A percentile compares a stretch with the other conserved stretches of the same genome.
Conservation (phyloP, 35 echinoderm and acorn worm species). For the Ptychodera flava region DNA sequence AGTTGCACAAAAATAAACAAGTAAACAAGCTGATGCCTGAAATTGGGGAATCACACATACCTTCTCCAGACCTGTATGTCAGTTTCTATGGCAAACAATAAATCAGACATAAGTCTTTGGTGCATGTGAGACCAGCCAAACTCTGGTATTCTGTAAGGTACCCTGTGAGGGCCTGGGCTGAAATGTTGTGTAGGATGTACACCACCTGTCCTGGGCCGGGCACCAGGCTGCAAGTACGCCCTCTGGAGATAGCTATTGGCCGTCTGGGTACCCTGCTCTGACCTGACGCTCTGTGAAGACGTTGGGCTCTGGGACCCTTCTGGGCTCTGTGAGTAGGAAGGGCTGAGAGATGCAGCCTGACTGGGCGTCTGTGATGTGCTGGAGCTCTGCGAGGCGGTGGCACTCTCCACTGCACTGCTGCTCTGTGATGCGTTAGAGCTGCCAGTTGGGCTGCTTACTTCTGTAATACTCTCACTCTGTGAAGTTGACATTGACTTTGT, state of each 20-base stretch:
- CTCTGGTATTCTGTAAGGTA: constrained; percentile 94
- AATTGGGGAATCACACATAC: too few species aligned
- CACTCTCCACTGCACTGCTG: too few species aligned
- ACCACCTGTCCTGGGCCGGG: constrained; percentile 16
- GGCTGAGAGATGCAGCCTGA: not conserved
- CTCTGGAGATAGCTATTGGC: not conserved
- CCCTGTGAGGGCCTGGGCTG: constrained; percentile 94
- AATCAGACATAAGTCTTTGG: constrained; percentile 97
- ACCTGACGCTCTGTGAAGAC: not conserved
- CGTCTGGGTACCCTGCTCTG: not conserved
- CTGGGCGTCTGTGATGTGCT: not conserved
- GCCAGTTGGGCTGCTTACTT: not conserved
- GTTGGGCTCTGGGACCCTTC: not conserved
- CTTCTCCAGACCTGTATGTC: constrained; percentile 99
- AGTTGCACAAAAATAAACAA: too few species aligned
- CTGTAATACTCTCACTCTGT: not conserved
- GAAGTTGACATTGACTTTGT: not conserved
- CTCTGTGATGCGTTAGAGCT: not conserved
- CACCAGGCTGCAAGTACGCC: not conserved
- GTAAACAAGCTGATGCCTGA: too few species aligned
- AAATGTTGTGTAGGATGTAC: constrained; percentile 24
- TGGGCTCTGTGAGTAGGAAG: not conserved
- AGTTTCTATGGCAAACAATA: constrained; percentile 99
- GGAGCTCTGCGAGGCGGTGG: not conserved
- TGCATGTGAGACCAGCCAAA: constrained; percentile 97